A percentile compares a stretch with the other conserved stretches of the same genome.
These are phyloP conservation scores for Scrobipalpa costella DNA, from an alignment of 2,888 invertebrate species.

Conservation along the genomic window DNA sequence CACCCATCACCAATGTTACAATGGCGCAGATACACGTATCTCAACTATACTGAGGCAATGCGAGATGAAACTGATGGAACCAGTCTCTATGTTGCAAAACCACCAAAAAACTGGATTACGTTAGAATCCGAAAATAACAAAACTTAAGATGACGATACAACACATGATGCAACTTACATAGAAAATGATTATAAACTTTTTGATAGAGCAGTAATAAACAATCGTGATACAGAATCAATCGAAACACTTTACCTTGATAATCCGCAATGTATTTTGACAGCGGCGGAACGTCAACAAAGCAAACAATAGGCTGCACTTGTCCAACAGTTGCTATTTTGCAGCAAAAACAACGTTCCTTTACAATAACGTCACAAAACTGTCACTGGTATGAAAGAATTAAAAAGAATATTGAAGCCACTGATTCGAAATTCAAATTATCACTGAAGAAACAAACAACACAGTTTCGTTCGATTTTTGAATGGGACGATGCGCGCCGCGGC, in stretches of 20 bases:
- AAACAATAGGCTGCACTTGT: conserved; percentile 52
- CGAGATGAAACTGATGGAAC: conserved; percentile 31
- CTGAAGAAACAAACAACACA: conserved; percentile 38
- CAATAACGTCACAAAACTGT: conserved; percentile 40
- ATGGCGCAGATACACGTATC: conserved; percentile 6
- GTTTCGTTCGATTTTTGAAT: conserved; percentile 46
- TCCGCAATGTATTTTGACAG: conserved; percentile 69
- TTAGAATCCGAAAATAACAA: conserved; percentile 34
- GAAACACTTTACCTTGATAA: conserved; percentile 62
- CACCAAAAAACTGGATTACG: conserved; percentile 32
- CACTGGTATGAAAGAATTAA: conserved; percentile 39
- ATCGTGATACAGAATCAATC: conserved; percentile 46
- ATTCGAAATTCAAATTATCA: conserved; percentile 42
- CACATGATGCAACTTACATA: neutral
- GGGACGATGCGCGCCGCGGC: conserved; percentile 41
- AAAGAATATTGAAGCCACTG: conserved; percentile 36
- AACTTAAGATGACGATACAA: conserved; percentile 23
- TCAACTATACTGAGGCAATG: conserved; percentile 40
- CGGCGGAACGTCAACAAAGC: conserved; percentile 63
- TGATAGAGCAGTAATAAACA: neutral
- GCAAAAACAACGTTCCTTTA: conserved; percentile 23
- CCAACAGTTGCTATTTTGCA: conserved; percentile 22
- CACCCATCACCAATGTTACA: conserved; percentile 14
- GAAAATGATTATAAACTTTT: neutral
- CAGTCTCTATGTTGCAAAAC: conserved; percentile 37